Conservation (phyloP, 2,888 invertebrate species). For the Buathra laborator region DNA sequence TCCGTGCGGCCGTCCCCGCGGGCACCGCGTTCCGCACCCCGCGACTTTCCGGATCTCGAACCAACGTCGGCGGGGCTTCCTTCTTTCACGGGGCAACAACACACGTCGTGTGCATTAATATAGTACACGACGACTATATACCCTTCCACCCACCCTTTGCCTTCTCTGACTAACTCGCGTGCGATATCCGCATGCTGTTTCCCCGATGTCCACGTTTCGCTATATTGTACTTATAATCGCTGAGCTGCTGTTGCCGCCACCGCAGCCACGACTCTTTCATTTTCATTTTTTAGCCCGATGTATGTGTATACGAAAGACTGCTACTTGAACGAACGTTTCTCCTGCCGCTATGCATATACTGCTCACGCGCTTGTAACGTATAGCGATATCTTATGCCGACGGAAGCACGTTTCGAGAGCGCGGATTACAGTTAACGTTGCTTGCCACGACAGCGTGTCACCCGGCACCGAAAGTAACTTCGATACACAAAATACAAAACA, state of each 20-base stretch:
- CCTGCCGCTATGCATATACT: slow-evolving; percentile 12
- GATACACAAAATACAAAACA: background rate
- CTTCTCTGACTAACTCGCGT: slow-evolving; percentile 7
- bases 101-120: slow-evolving; percentile 15
- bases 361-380: slow-evolving; percentile 24
- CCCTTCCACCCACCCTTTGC: slow-evolving; percentile 8
- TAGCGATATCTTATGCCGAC: slow-evolving; percentile 54
- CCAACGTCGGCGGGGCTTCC: slow-evolving; percentile 40
- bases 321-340: background rate
- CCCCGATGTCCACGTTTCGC: slow-evolving; percentile 6
- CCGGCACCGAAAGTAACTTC: background rate
- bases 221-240: slow-evolving; percentile 16
- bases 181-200: slow-evolving; percentile 19
- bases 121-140: background rate
- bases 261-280: background rate
- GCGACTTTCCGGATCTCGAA: background rate
- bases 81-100: slow-evolving; percentile 38
- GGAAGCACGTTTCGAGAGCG: slow-evolving; percentile 58
- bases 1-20: background rate
- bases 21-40: background rate
- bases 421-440: slow-evolving; percentile 30
- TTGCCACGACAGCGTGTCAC: background rate
- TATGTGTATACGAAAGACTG: background rate
- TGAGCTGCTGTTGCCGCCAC: background rate
- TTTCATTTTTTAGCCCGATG: background rate